Conservation (phyloP, 92 coral and sea anemone genomes). For the Zoanthus sansibaricus region DNA sequence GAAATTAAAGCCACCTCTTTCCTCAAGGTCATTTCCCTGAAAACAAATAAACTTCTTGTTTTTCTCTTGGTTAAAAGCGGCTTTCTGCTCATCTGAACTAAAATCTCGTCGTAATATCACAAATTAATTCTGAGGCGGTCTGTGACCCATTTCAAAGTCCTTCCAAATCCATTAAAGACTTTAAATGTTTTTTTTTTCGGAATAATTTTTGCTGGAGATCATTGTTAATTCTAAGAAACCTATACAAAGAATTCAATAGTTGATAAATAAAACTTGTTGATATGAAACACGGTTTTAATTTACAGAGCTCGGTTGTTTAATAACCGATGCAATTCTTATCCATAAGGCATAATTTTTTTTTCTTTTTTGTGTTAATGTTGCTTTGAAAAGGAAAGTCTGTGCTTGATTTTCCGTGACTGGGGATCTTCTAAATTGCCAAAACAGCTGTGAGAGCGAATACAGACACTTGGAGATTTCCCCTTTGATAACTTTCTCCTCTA, state of each 20-base stretch:
- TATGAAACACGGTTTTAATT: neutral
- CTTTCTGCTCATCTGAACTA: slow-evolving; percentile 15
- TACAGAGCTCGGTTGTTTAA: slow-evolving; percentile 5
- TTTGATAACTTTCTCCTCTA: neutral
- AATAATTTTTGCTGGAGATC: neutral
- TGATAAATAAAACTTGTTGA: slow-evolving; percentile 1
- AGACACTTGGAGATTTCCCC: slow-evolving; percentile 7
- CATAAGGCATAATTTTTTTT: neutral
- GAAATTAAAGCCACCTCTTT: neutral
- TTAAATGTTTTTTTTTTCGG: slow-evolving; percentile 4
- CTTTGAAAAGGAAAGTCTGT: slow-evolving; percentile 9
- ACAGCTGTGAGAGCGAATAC: slow-evolving; percentile 1
- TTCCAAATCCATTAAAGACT: slow-evolving; percentile 31
- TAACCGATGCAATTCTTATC: neutral
- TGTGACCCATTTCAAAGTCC: slow-evolving; percentile 24
- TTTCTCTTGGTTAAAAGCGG: slow-evolving; percentile 30
- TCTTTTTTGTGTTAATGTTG: slow-evolving; percentile 1
- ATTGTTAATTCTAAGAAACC: too few relatives aligned
- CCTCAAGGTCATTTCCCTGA: slow-evolving; percentile 13
- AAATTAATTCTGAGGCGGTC: slow-evolving; percentile 27
- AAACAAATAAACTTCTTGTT: slow-evolving; percentile 44
- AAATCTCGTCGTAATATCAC: slow-evolving; percentile 13
- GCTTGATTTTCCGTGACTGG: slow-evolving; percentile 29
- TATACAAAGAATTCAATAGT: slow-evolving; percentile 1
- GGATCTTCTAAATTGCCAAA: neutral